Percentiles rank a stretch among this genome's conserved stretches.
Conservation (phyloP, 2,113 vertebrate species). For the Anhinga anhinga region DNA sequence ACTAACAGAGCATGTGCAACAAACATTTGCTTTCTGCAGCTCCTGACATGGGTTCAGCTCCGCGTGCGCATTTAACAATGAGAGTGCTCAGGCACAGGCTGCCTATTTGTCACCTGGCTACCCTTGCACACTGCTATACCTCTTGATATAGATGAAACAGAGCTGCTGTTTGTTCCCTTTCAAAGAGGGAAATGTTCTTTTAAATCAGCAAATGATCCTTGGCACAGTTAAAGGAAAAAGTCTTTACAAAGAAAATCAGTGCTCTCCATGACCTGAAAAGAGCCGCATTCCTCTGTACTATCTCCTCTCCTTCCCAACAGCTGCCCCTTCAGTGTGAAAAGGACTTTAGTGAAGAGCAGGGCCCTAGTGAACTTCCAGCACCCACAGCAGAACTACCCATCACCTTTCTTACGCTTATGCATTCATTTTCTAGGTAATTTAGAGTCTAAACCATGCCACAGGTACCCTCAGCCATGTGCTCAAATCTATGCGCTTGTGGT, state of each 20-base stretch:
- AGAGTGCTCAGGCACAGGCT: background rate
- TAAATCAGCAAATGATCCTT: background rate
- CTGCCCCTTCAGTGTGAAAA: background rate
- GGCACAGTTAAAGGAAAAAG: background rate
- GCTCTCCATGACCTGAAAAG: background rate
- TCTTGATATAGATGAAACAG: background rate
- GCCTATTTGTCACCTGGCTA: slow-evolving; percentile 10
- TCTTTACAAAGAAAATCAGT: background rate
- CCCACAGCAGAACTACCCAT: background rate
- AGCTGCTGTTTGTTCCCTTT: background rate
- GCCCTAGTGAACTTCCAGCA: background rate
- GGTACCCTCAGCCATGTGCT: background rate
- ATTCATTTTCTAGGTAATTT: background rate
- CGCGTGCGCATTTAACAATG: rapidly evolving
- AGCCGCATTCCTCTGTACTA: background rate
- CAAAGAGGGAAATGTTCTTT: background rate
- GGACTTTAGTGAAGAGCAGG: background rate
- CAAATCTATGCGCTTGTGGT: rapidly evolving
- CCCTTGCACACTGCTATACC: background rate
- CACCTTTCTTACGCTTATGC: background rate
- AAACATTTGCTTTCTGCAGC: background rate
- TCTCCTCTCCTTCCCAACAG: background rate
- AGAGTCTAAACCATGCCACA: background rate
- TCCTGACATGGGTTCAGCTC: background rate
- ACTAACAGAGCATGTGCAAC: background rate